Evolutionary conservation across 1,140 invertebrate species (phyloP).

Genomic region (Aleiodes sp.): DNA sequence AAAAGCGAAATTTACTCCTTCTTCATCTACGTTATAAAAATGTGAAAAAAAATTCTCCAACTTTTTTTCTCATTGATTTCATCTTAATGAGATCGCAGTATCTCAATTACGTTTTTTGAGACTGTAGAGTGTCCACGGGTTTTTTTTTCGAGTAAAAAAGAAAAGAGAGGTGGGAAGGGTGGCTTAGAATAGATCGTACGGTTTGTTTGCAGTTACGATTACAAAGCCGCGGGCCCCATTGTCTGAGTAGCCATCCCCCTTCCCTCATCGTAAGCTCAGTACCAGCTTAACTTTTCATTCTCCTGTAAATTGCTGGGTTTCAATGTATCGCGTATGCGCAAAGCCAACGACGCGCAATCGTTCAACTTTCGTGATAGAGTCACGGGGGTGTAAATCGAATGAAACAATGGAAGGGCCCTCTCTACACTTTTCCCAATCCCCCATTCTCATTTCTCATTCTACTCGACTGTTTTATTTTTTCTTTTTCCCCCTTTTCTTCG

Average conservation of each 20-base stretch:
- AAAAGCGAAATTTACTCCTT: too few relatives aligned
- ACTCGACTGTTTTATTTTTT: too few relatives aligned
- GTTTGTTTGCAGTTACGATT: constrained; percentile 39
- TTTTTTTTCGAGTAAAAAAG: background rate
- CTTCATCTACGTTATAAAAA: too few relatives aligned
- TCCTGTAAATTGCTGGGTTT: constrained; percentile 39
- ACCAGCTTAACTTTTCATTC: constrained; percentile 40
- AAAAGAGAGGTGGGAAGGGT: constrained; percentile 20
- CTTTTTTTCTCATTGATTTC: too few relatives aligned
- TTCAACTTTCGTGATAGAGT: background rate
- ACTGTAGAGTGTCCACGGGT: background rate
- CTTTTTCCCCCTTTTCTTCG: too few relatives aligned
- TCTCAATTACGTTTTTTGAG: constrained; percentile 34
- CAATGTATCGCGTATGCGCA: constrained; percentile 18
- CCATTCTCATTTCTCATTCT: background rate
- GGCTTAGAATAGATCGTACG: constrained; percentile 26
- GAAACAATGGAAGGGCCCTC: constrained; percentile 26
- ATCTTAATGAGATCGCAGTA: constrained; percentile 36
- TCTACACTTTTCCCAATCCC: background rate
- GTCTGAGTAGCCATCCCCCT: constrained; percentile 31
- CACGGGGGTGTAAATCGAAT: constrained; percentile 31
- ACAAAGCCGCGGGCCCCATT: constrained; percentile 31
- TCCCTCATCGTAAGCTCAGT: constrained; percentile 25
- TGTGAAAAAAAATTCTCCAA: too few relatives aligned
- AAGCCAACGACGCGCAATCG: background rate